A percentile compares a stretch with the other conserved stretches of the same genome.
phyloP scores from a whole-genome alignment of 1,140 invertebrate genomes.

The Lanistes nyassanus region DNA sequence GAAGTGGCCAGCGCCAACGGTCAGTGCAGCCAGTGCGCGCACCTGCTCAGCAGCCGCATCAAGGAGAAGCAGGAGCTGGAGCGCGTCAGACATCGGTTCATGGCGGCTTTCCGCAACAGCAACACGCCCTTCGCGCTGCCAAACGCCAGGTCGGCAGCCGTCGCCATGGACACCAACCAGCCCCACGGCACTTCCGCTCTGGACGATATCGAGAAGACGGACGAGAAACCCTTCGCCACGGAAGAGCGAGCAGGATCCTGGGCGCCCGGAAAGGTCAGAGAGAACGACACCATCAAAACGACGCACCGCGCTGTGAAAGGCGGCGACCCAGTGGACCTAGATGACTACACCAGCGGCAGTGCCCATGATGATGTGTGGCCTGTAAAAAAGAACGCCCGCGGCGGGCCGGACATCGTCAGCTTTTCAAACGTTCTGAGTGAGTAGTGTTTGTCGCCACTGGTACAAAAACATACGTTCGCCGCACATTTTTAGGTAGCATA shows the following conservation, averaged over 20 bases:
- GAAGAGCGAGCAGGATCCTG: neutral
- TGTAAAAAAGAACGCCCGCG: neutral
- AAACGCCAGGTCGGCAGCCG: no score
- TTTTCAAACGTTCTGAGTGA: slow-evolving; percentile 12
- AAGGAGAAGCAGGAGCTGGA: slow-evolving; percentile 17
- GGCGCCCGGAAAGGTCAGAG: neutral
- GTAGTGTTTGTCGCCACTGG: no score
- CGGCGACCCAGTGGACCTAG: neutral
- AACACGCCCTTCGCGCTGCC: neutral
- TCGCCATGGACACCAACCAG: no score
- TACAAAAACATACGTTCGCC: no score
- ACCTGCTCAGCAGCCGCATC: slow-evolving; percentile 5
- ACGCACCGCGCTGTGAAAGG: neutral
- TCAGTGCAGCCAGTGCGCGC: slow-evolving; percentile 9
- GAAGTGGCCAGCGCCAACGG: neutral
- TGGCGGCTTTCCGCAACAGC: neutral
- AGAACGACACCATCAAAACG: no score
- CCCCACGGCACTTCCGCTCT: neutral
- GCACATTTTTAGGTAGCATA: no score
- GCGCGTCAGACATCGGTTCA: slow-evolving; percentile 19
- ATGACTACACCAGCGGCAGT: neutral
- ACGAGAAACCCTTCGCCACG: neutral
- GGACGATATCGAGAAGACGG: neutral
- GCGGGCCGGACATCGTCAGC: slow-evolving; percentile 11
- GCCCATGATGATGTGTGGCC: neutral